Percentiles rank a stretch among this genome's conserved stretches.
phyloP scores from a whole-genome alignment of 2,797 vertebrate species.

The Hydrophis major region DNA sequence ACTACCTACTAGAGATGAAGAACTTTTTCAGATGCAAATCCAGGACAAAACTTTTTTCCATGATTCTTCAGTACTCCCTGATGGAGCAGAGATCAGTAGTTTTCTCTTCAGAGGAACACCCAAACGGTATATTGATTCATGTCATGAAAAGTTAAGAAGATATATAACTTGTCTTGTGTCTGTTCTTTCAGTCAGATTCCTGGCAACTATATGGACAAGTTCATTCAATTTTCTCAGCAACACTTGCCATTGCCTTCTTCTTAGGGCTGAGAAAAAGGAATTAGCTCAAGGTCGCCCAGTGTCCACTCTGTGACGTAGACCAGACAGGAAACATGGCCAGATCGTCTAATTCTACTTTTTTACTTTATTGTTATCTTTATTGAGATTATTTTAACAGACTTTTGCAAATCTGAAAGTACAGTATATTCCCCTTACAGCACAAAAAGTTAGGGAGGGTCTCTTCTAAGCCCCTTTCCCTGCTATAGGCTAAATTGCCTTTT shows the following conservation, averaged over 20 bases:
- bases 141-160: not conserved
- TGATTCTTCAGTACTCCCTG: conserved; percentile 90
- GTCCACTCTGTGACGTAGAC: not conserved
- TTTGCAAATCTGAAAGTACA: not conserved
- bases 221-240: not conserved
- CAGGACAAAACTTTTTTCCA: conserved; percentile 91
- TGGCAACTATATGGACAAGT: not conserved
- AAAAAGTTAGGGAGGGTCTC: not conserved
- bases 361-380: not conserved
- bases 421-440: not conserved
- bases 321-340: not conserved
- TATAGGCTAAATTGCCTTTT: not conserved
- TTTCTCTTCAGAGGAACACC: conserved; percentile 96
- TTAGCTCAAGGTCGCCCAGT: not conserved
- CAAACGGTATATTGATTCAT: conserved; percentile 80
- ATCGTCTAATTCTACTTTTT: not conserved
- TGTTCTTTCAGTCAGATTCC: not conserved
- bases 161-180: not conserved
- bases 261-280: not conserved
- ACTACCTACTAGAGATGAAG: conserved; percentile 93
- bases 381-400: not conserved
- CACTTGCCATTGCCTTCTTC: not conserved
- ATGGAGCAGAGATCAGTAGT: conserved; percentile 94
- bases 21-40: conserved; percentile 98
- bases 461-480: not conserved